phyloP scores from a whole-genome alignment of 2,888 invertebrate species.

The Melolontha melolontha region DNA sequence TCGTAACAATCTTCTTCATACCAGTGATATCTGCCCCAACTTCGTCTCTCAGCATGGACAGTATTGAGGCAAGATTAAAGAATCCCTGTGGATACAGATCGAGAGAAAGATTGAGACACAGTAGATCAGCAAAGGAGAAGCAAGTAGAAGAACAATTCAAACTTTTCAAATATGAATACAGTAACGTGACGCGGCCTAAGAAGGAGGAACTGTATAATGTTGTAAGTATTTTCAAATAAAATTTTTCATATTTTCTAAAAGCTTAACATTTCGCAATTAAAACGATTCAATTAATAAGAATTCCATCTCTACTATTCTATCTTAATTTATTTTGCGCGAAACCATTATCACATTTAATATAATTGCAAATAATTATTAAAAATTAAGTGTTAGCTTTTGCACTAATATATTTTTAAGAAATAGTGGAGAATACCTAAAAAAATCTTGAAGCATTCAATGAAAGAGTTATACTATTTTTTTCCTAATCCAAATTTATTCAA shows the following conservation, averaged over 20 bases:
- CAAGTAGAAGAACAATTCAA: constrained; percentile 23
- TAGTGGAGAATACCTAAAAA: too few species aligned
- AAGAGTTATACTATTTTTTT: too few species aligned
- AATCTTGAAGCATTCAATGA: too few species aligned
- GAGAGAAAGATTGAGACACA: constrained; percentile 25
- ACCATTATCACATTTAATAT: too few species aligned
- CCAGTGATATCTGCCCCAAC: constrained; percentile 26
- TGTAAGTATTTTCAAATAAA: constrained; percentile 23
- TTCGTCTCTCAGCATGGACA: not conserved
- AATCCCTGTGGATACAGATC: constrained; percentile 39
- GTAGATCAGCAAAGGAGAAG: constrained; percentile 29
- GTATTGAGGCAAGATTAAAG: constrained; percentile 10
- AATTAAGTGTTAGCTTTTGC: too few species aligned
- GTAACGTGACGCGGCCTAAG: not conserved
- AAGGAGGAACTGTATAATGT: constrained; percentile 18
- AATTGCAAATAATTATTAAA: too few species aligned
- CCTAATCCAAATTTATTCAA: too few species aligned
- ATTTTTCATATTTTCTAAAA: not conserved
- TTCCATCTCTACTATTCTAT: not conserved
- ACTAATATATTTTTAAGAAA: too few species aligned
- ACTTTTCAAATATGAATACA: constrained; percentile 19
- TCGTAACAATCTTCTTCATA: constrained; percentile 17
- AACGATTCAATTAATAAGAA: not conserved
- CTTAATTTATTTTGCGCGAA: too few species aligned
- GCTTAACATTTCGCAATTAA: not conserved